Evolutionary conservation across 2,113 vertebrate genomes (phyloP), one percentile per base, ranked within the genome.

Genomic region (Meleagris gallopavo): DNA sequence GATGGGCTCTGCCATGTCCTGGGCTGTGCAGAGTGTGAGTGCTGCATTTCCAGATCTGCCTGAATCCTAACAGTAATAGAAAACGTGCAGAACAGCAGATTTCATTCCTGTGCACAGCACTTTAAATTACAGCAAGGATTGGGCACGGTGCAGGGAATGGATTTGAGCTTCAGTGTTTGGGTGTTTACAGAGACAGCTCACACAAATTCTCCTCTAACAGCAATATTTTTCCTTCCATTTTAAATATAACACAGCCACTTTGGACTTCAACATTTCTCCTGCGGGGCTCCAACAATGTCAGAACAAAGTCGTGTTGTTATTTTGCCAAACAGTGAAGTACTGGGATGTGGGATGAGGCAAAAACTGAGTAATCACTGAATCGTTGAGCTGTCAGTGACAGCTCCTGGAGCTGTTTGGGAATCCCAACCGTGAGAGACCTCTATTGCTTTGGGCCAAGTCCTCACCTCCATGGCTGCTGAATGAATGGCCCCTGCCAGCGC

Each of bases 281-380:
- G 66, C 65, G 70, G 85, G 1, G 0, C 48, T 61, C 64, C 79
- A 46, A 72, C 88, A 91, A 95, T 88, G 95, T 95, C 95, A 93
- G 75, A 72, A 58, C 82, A 95, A 95, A 94, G 95, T 90, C 95
- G 92, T 74, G 24, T 67, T 91, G 84, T 72, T 89, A 77, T 95
- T 94, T 91, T 79, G 74, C 66, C 84, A 82, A 86, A 91, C 78
- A 79, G 60, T 97, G 71, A 94, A 94, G 92, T 87, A 91, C 58
- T 87, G 86, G 90, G 91, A 38, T n/a, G 70, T 48, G 57, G 57
- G 91, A 93, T 83, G 81, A 81, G 92, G 89, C 45, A 50, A 86
- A 81, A 91, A 58, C 71, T 95, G 84, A 96, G 86, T 92, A 90
- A 96, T 93, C 77, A 57, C 69, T 92, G 94, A 96, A 94, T 88